These are phyloP conservation scores for Drosophila seguyi DNA, from an alignment of 1,140 invertebrate species.

Conservation along the genomic window DNA sequence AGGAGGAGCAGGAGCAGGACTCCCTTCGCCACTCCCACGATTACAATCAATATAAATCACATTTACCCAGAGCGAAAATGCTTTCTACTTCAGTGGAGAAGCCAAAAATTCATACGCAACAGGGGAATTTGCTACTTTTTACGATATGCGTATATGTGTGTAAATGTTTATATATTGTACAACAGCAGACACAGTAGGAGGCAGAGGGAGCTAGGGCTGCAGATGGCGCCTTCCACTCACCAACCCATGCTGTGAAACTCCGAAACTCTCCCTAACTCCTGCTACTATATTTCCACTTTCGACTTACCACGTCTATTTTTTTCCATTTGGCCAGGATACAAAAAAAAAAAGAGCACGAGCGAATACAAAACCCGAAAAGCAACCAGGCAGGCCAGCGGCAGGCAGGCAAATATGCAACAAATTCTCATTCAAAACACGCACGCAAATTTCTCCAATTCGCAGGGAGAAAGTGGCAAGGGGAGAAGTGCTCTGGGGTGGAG, in stretches of 20 bases:
- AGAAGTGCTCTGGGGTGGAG: not conserved
- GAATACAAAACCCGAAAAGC: slow-evolving; percentile 34
- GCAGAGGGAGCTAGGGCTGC: slow-evolving; percentile 16
- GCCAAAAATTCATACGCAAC: slow-evolving; percentile 84
- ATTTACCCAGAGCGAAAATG: slow-evolving; percentile 84
- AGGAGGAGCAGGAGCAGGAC: not conserved
- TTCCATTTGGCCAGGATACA: slow-evolving; percentile 73
- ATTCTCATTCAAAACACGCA: slow-evolving; percentile 84
- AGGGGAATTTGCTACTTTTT: slow-evolving; percentile 77
- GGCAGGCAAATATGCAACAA: slow-evolving; percentile 77
- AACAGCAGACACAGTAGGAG: slow-evolving; percentile 43
- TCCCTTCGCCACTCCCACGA: slow-evolving; percentile 65
- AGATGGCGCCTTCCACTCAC: slow-evolving; percentile 27
- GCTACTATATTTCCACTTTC: slow-evolving; percentile 47
- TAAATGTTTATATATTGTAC: slow-evolving; percentile 68
- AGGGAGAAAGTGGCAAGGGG: slow-evolving; percentile 19
- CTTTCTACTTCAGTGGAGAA: slow-evolving; percentile 77
- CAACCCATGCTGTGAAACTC: not conserved
- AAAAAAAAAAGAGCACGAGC: slow-evolving; percentile 21
- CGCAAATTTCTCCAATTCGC: slow-evolving; percentile 83
- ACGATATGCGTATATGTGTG: slow-evolving; percentile 48
- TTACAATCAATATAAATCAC: slow-evolving; percentile 84
- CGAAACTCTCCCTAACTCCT: slow-evolving; percentile 22
- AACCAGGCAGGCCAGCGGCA: slow-evolving; percentile 26
- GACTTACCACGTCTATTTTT: slow-evolving; percentile 78